A percentile compares a stretch with the other conserved stretches of the same genome.
These are phyloP conservation scores for Tachina fera DNA, from an alignment of 2,888 invertebrate species.

Conservation along the genomic window DNA sequence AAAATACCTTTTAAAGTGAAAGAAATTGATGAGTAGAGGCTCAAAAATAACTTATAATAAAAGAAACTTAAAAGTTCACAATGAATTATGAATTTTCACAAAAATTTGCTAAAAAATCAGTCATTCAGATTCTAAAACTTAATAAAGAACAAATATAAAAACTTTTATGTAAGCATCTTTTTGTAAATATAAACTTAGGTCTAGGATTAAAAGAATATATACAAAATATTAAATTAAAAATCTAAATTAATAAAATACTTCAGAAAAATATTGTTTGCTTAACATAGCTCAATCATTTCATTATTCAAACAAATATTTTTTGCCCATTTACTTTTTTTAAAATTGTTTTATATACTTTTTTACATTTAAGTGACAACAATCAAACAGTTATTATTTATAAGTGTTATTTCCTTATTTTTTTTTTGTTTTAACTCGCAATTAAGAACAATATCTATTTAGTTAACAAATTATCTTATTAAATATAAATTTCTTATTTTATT, in stretches of 20 bases:
- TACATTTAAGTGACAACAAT: slow-evolving; percentile 64
- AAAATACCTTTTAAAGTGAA: slow-evolving; percentile 15
- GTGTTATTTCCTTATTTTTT: slow-evolving; percentile 20
- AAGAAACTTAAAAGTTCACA: slow-evolving; percentile 12
- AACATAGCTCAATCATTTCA: slow-evolving; percentile 26
- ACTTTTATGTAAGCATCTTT: slow-evolving; percentile 70
- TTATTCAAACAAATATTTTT: slow-evolving; percentile 12
- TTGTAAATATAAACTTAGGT: slow-evolving; percentile 70
- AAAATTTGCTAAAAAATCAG: slow-evolving; percentile 59
- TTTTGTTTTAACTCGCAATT: slow-evolving; percentile 6
- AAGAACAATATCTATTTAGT: slow-evolving; percentile 25
- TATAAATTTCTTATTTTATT: slow-evolving; percentile 29
- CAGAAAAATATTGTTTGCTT: slow-evolving; percentile 43
- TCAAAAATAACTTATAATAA: slow-evolving; percentile 1
- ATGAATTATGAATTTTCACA: slow-evolving; percentile 22
- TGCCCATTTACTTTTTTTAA: not conserved
- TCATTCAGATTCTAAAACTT: slow-evolving; percentile 55
- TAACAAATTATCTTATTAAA: slow-evolving; percentile 31
- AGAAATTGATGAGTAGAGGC: slow-evolving; percentile 15
- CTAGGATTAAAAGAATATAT: slow-evolving; percentile 62
- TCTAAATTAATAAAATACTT: slow-evolving; percentile 21
- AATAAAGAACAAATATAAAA: slow-evolving; percentile 34
- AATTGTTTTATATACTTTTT: slow-evolving; percentile 51
- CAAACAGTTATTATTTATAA: slow-evolving; percentile 57
- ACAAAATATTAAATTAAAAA: slow-evolving; percentile 30